Percentiles rank a stretch among this genome's conserved stretches.
phyloP scores from a whole-genome alignment of 2,113 vertebrate species.

The Desmodus rotundus region DNA sequence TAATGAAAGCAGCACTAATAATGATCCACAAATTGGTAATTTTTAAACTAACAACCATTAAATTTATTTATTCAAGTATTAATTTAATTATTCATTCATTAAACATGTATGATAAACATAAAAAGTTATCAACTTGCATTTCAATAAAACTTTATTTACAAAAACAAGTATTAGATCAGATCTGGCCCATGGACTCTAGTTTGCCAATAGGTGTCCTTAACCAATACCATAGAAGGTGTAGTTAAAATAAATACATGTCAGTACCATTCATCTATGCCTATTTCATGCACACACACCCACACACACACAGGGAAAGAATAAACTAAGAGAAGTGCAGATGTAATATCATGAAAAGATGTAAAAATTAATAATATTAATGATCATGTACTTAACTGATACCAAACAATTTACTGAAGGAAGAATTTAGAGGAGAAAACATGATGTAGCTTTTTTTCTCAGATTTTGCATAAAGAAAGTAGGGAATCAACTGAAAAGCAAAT shows the following conservation, averaged over 20 bases:
- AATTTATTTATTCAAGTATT: neutral
- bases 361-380: neutral
- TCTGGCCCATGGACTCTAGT: neutral
- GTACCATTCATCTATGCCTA: neutral
- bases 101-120: neutral
- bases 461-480: neutral
- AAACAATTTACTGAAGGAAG: neutral
- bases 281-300: neutral
- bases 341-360: neutral
- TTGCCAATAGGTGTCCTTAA: neutral
- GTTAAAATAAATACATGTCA: neutral
- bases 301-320: neutral
- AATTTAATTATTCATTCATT: neutral
- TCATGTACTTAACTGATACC: neutral
- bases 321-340: neutral
- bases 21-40: neutral
- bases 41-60: neutral
- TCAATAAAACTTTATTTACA: conserved; percentile 25
- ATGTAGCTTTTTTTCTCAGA: neutral
- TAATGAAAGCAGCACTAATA: neutral
- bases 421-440: neutral
- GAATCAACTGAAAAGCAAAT: neutral
- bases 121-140: neutral
- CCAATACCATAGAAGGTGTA: neutral
- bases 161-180: neutral